phyloP scores from a whole-genome alignment of 2,888 invertebrate genomes.

The Luffia ferchaultella region DNA sequence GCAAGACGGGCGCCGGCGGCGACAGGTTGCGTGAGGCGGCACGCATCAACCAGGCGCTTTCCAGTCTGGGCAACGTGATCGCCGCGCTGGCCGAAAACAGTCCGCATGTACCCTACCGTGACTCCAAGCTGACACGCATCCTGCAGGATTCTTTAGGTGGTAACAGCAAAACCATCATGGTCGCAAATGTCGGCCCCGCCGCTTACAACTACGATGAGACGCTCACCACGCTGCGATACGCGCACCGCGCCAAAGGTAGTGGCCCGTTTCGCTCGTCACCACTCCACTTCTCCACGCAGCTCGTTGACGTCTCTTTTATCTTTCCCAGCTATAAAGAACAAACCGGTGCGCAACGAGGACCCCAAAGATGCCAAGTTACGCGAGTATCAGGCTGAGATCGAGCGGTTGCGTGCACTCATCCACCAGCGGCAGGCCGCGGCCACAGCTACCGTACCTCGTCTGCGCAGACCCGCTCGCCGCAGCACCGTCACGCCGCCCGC shows the following conservation, averaged over 20 bases:
- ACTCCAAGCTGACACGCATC: slow-evolving; percentile 95
- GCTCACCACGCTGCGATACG: slow-evolving; percentile 94
- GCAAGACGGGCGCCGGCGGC: slow-evolving; percentile 95
- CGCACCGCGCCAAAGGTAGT: slow-evolving; percentile 88
- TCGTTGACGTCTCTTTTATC: too few species aligned
- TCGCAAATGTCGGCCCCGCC: slow-evolving; percentile 98
- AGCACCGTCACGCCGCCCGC: neutral
- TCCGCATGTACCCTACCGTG: slow-evolving; percentile 96
- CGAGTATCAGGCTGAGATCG: slow-evolving; percentile 95
- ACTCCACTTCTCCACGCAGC: neutral
- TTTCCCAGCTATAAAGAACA: slow-evolving; percentile 89
- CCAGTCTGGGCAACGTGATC: slow-evolving; percentile 98
- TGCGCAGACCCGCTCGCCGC: too few species aligned
- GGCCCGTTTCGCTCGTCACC: neutral
- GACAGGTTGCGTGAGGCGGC: slow-evolving; percentile 94
- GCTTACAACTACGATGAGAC: slow-evolving; percentile 98
- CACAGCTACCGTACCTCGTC: slow-evolving; percentile 16
- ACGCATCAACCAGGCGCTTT: slow-evolving; percentile 96
- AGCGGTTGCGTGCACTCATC: slow-evolving; percentile 67
- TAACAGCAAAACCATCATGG: slow-evolving; percentile 99
- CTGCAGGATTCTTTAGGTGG: slow-evolving; percentile 98
- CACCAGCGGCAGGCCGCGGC: slow-evolving; percentile 38
- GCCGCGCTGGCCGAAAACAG: slow-evolving; percentile 95
- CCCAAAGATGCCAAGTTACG: slow-evolving; percentile 97
- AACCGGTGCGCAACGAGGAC: slow-evolving; percentile 98